phyloP scores from a whole-genome alignment of 2,888 invertebrate genomes.

The Itoplectis maculator region DNA sequence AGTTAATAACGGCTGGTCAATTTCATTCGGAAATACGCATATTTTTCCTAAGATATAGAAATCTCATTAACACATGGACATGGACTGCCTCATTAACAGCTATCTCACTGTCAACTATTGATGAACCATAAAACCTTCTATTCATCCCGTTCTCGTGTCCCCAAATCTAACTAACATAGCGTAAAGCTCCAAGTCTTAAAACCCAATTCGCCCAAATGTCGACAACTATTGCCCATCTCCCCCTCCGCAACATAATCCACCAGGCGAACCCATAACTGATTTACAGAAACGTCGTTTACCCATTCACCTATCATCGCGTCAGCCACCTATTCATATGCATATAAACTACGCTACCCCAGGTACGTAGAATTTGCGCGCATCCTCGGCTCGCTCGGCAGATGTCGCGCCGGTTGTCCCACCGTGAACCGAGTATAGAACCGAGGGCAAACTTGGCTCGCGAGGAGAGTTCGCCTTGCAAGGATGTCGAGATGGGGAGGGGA shows the following conservation, averaged over 20 bases:
- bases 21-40: too few relatives aligned
- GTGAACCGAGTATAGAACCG: constrained; percentile 29
- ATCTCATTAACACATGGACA: too few relatives aligned
- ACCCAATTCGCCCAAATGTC: neutral
- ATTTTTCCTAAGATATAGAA: too few relatives aligned
- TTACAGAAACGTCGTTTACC: constrained; percentile 12
- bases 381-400: constrained; percentile 42
- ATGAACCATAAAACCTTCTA: too few relatives aligned
- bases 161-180: too few relatives aligned
- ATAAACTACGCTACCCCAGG: neutral
- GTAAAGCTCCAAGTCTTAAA: neutral
- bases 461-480: constrained; percentile 12
- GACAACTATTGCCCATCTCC: neutral
- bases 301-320: neutral
- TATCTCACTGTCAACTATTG: too few relatives aligned
- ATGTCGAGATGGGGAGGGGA: constrained; percentile 7
- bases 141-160: too few relatives aligned
- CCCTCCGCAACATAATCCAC: too few relatives aligned
- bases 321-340: neutral
- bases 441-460: constrained; percentile 45
- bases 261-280: neutral
- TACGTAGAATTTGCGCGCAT: neutral
- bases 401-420: constrained; percentile 38
- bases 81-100: too few relatives aligned
- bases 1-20: too few relatives aligned